Base-by-base conservation (phyloP, 37 sponge, comb jelly and placozoan genomes). In the Spongilla lacustris region DNA sequence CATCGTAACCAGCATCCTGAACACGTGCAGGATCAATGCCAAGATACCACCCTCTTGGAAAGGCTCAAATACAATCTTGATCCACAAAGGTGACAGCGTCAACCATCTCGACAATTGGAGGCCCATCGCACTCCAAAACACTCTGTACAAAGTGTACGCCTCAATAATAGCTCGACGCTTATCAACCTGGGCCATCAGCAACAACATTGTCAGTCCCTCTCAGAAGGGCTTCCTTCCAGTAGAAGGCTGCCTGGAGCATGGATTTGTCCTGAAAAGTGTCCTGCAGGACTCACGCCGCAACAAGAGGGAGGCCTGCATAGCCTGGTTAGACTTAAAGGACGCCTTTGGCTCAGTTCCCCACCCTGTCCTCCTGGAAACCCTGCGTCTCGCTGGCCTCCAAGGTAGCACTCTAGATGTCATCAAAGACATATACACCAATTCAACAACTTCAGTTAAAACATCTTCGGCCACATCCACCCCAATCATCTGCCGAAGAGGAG, bases 321-420 rank as follows among this genome's bases (percentile, higher is more conserved):
- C 67, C 71, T 88, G 89, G 89, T 48, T 88, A 14, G 89, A 88
- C 83, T 71, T 88, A 27, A 74, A 50, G 67, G 67, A 87, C 73
- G 87, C 87, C 35, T 87, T 80, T 68, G 87, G 87, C 66, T 87
- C 87, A 11, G 72, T 88, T 34, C 89, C 83, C 22, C 77, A 82
- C 34, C 23, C 41, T 46, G 24, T 34, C 46, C 37, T 88, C 21
- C 76, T 26, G 32, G 37, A 36, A 21, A 83, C 41, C 77, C n/a
- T 84, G 77, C 31, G 33, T 27, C 23, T 50, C n/a, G 25, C 29
- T 48, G 85, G 85, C 35, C 67, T 84, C 25, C 27, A 50, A 23
- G 77, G 68, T 23, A 50, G 34, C 27, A 76, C 68, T 26, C 32
- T 76, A 50, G 85, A 84, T 49, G 31, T 84, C 46, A 33, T 75